Evolutionary conservation across 2,888 invertebrate genomes (phyloP).

Genomic region (Machimus atricapillus): DNA sequence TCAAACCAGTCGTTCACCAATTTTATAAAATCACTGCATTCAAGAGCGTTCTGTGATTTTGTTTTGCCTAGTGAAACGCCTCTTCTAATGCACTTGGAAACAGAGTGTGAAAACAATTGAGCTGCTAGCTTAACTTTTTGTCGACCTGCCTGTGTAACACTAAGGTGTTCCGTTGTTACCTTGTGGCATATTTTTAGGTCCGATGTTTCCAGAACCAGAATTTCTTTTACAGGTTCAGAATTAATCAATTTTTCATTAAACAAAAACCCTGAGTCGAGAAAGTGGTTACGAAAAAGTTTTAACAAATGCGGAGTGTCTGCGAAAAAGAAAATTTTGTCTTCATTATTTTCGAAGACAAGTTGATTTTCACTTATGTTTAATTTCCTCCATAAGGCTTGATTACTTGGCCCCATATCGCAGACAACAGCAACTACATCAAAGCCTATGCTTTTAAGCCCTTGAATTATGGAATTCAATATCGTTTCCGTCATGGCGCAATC

Average conservation of each 20-base stretch:
- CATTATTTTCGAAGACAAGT: not conserved
- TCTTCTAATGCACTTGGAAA: no score
- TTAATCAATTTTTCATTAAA: not conserved
- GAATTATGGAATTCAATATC: no score
- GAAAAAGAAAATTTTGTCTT: no score
- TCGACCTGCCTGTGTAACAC: no score
- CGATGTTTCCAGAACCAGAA: not conserved
- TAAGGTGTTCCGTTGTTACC: no score
- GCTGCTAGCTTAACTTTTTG: no score
- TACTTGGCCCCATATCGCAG: slow-evolving; percentile 48
- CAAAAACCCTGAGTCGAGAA: not conserved
- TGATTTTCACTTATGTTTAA: not conserved
- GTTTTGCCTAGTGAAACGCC: no score
- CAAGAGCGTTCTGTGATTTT: no score
- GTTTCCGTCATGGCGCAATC: no score
- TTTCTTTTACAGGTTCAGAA: not conserved
- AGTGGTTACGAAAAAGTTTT: not conserved
- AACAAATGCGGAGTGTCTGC: not conserved
- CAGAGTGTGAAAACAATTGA: no score
- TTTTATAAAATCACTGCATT: no score
- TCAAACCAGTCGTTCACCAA: no score
- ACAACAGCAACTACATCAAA: slow-evolving; percentile 51
- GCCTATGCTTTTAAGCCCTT: slow-evolving; percentile 30
- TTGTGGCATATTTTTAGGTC: not conserved
- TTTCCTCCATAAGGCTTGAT: not conserved